Conservation (phyloP, 2,888 invertebrate genomes). For the Caenorhabditis wallacei region DNA sequence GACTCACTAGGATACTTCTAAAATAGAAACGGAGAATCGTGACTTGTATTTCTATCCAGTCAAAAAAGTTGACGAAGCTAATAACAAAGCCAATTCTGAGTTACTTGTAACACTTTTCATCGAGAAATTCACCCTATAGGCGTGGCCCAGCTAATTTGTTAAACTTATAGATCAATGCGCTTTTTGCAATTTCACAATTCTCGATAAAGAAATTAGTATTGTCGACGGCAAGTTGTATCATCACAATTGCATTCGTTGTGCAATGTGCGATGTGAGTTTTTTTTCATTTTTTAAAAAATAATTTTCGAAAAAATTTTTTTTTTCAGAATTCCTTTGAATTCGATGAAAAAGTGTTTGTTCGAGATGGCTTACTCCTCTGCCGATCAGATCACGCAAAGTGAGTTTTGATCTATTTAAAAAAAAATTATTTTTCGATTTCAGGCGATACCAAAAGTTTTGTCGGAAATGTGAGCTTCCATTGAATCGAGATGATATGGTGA, state of each 20-base stretch:
- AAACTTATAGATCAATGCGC: conserved; percentile 34
- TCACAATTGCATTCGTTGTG: conserved; percentile 36
- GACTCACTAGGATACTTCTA: background rate
- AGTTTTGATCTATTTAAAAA: conserved; percentile 3
- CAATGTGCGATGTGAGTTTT: conserved; percentile 51
- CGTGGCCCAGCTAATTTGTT: background rate
- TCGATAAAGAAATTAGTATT: conserved; percentile 43
- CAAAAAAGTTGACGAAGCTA: conserved; percentile 38
- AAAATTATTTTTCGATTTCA: conserved; percentile 83
- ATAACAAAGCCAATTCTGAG: conserved; percentile 39
- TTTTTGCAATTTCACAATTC: conserved; percentile 14
- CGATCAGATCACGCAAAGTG: conserved; percentile 58
- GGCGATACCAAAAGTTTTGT: conserved; percentile 91
- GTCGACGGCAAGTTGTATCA: conserved; percentile 50
- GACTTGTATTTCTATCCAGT: background rate
- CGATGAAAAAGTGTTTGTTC: conserved; percentile 55
- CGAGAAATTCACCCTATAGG: too few species aligned
- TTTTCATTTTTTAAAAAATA: too few species aligned
- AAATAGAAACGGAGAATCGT: conserved; percentile 11
- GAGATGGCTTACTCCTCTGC: conserved; percentile 56
- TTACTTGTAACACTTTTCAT: background rate
- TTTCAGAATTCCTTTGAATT: conserved; percentile 49
- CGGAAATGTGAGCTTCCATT: conserved; percentile 92
- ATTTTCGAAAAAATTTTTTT: background rate
- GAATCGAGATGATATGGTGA: conserved; percentile 92